Base-by-base conservation (phyloP, 2,888 invertebrate genomes). In the Scrobipalpa atriplicella region DNA sequence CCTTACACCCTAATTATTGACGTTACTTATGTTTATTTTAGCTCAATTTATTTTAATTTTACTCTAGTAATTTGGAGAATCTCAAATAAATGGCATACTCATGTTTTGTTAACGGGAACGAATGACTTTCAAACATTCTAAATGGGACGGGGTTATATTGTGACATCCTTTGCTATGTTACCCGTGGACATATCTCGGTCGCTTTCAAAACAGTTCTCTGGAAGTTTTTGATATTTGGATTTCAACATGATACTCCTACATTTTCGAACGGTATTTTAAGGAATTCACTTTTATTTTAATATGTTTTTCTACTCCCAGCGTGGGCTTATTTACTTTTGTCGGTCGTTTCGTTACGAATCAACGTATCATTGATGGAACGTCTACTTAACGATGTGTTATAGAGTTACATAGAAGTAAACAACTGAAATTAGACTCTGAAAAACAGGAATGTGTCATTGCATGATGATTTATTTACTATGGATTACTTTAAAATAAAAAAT, bases 121-220 rank as follows among this genome's bases (percentile, higher is more conserved):
- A 63, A 63, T 52, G 52, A 63, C 52, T 63, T 62, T 47, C 41
- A 52, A 56, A 61, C 60, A 60, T 63, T 62, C 10, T 63, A 68
- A 64, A 52, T 66, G 56, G 66, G 66, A 43, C 68, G 61, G 66
- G 41, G 66, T 64, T 66, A 63, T 76, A 75, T 77, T 75, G 79
- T 80, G 78, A 76, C 80, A 78, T 73, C 77, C 78, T 81, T 82
- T 79, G 81, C 82, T 81, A 81, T 80, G 79, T 75, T 64, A 67
- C 76, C 72, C 71, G 76, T 78, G 75, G 83, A 85, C 82, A 79
- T 80, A 84, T 84, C 84, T 82, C 84, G 85, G 83, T 78, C 84
- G 80, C 75, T 77, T 80, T 81, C 78, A 81, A 84, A 85, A 85
- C 81, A 80, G 77, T 81, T 77, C 76, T 75, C 75, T 78, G 78